These are phyloP conservation scores for Pelmatolapia mariae DNA, from an alignment of 2,113 vertebrate species.

Conservation along the genomic window DNA sequence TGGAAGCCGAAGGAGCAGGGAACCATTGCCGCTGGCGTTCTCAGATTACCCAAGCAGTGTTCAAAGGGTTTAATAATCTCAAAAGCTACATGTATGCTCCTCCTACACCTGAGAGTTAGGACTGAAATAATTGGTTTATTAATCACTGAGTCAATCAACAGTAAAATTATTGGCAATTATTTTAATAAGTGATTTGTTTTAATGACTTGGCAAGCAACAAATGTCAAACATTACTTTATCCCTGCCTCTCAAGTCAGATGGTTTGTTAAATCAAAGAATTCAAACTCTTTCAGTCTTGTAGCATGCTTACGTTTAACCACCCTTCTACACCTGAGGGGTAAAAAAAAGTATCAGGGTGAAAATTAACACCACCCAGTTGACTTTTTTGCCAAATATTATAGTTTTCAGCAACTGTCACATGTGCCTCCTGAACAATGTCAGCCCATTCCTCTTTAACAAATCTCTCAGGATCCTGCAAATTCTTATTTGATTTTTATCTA, in stretches of 20 bases:
- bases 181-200: neutral
- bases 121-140: neutral
- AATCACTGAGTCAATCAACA: neutral
- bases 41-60: neutral
- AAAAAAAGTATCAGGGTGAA: neutral
- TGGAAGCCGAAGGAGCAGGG: neutral
- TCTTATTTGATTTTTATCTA: accelerated
- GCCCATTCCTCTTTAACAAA: neutral
- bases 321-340: accelerated
- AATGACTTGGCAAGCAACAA: neutral
- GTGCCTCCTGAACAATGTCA: neutral
- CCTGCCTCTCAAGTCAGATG: neutral
- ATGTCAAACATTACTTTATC: neutral
- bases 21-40: neutral
- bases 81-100: accelerated
- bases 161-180: neutral
- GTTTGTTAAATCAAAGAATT: neutral
- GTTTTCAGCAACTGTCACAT: neutral
- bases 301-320: accelerated
- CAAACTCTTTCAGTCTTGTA: neutral
- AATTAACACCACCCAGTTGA: neutral
- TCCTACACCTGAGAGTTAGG: neutral
- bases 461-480: neutral
- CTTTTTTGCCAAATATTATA: neutral
- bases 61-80: neutral